Evolutionary conservation across 2,113 vertebrate species (phyloP).

Genomic region (Sus scrofa): T2T-Sscrofa CM000829.6:53017501-53018000

Average conservation of each 20-base stretch:
- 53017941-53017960: neutral
- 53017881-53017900: neutral
- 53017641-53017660: neutral
- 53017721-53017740: neutral
- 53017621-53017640: neutral
- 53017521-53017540: neutral
- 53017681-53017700: neutral
- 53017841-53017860: neutral
- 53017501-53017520: neutral
- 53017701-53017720: neutral
- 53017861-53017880: neutral
- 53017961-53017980: neutral
- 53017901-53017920: neutral
- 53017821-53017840: neutral
- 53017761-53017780: neutral
- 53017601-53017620: neutral
- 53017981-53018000: neutral
- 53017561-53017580: neutral
- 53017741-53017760: neutral
- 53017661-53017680: neutral
- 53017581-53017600: neutral
- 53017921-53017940: neutral
- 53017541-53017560: neutral
- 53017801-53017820: neutral
- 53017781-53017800: neutral